Percentiles rank a stretch among this genome's conserved stretches.
Evolutionary conservation across 2,888 invertebrate species (phyloP).

Genomic region (Zaprionus lineosus): DNA sequence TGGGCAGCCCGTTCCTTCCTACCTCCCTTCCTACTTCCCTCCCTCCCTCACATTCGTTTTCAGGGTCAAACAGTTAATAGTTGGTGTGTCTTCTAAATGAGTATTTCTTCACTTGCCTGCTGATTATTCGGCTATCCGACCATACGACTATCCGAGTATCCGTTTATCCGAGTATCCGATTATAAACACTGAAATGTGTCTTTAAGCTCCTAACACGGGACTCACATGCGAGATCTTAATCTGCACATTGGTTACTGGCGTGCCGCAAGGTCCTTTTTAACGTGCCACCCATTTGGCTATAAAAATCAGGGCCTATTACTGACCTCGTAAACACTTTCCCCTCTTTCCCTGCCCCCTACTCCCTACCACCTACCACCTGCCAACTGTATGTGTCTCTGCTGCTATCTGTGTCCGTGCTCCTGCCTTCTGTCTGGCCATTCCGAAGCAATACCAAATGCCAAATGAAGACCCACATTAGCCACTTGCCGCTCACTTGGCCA

Average conservation of each 20-base stretch:
- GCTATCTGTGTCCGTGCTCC: too few species aligned
- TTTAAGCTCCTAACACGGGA: slow-evolving; percentile 19
- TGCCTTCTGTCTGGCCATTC: too few species aligned
- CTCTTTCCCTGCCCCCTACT: slow-evolving; percentile 30
- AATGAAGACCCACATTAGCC: slow-evolving; percentile 60
- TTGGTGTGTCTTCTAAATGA: slow-evolving; percentile 15
- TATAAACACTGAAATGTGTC: neutral
- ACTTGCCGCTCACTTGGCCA: slow-evolving; percentile 19
- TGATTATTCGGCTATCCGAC: too few species aligned
- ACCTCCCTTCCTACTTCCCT: too few species aligned
- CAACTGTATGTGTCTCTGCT: too few species aligned
- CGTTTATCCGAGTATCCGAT: too few species aligned
- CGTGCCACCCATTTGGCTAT: slow-evolving; percentile 26
- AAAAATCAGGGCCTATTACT: slow-evolving; percentile 53
- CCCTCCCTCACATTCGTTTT: too few species aligned
- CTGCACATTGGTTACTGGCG: slow-evolving; percentile 23
- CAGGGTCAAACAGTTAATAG: slow-evolving; percentile 40
- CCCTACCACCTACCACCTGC: too few species aligned
- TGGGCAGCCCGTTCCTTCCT: too few species aligned
- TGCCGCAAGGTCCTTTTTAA: slow-evolving; percentile 52
- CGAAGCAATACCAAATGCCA: slow-evolving; percentile 19
- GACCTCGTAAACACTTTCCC: slow-evolving; percentile 55
- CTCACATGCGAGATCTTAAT: slow-evolving; percentile 52
- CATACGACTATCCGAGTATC: too few species aligned
- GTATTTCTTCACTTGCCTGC: slow-evolving; percentile 16